phyloP scores from a whole-genome alignment of 2,797 vertebrate species.

The Pelodytes ibericus region DNA sequence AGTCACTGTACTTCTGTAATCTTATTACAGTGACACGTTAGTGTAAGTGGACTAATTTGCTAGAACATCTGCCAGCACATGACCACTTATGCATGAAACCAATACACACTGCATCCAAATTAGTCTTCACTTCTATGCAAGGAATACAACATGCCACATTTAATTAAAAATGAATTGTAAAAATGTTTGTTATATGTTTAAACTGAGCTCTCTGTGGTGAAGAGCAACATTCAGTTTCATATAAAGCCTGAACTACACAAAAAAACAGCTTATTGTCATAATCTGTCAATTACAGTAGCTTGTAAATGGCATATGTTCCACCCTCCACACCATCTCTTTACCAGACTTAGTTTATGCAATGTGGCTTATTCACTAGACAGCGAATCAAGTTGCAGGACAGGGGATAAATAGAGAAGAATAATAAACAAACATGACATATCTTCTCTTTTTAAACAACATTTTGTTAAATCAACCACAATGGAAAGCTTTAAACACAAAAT shows the following conservation, averaged over 20 bases:
- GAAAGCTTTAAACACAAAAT: too few species aligned
- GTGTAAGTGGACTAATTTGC: slow-evolving; percentile 4
- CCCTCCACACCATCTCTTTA: too few species aligned
- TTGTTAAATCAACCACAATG: too few species aligned
- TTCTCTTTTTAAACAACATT: too few species aligned
- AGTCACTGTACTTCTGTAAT: not conserved
- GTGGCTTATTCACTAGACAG: too few species aligned
- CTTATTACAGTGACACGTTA: slow-evolving; percentile 7
- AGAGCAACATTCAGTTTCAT: not conserved
- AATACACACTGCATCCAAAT: slow-evolving; percentile 4
- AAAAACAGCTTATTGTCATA: too few species aligned
- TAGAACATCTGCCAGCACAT: slow-evolving; percentile 2
- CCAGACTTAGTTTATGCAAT: too few species aligned
- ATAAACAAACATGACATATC: too few species aligned
- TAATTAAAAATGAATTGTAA: not conserved
- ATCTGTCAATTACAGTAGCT: too few species aligned
- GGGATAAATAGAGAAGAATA: too few species aligned
- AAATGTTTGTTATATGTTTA: not conserved
- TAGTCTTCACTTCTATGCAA: not conserved
- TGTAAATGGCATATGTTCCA: too few species aligned
- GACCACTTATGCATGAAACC: slow-evolving; percentile 11
- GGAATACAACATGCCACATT: not conserved
- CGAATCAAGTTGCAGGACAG: too few species aligned
- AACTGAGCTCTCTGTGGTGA: not conserved
- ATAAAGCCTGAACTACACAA: not conserved